Evolutionary conservation across 2,888 invertebrate genomes (phyloP).

Genomic region (Rapana venosa): DNA sequence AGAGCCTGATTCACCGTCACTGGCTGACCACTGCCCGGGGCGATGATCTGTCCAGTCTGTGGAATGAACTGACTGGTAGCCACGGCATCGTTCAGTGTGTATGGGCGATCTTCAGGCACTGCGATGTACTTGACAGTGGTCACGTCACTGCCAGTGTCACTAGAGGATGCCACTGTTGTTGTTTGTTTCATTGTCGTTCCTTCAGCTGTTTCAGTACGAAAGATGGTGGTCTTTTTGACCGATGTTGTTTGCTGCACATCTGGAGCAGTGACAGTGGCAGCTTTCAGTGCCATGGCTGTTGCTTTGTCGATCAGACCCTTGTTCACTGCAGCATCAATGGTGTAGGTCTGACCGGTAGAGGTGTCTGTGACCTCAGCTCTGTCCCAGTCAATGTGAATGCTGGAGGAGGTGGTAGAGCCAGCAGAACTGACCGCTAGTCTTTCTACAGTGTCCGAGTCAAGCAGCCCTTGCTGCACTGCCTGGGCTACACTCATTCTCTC

Average conservation of each 20-base stretch:
- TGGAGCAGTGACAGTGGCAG: constrained; percentile 41
- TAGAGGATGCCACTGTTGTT: neutral
- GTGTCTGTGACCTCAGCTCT: constrained; percentile 82
- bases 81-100: constrained; percentile 55
- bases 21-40: constrained; percentile 62
- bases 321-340: constrained; percentile 86
- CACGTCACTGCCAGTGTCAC: constrained; percentile 1
- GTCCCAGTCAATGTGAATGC: constrained; percentile 83
- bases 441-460: constrained; percentile 85
- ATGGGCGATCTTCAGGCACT: constrained; percentile 38
- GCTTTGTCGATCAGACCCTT: constrained; percentile 64
- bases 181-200: neutral
- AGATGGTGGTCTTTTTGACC: neutral
- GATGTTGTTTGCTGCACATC: neutral
- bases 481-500: constrained; percentile 89
- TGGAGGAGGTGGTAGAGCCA: constrained; percentile 53
- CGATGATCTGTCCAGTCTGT: constrained; percentile 55
- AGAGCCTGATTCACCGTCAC: constrained; percentile 80
- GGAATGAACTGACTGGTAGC: constrained; percentile 48
- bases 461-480: constrained; percentile 82
- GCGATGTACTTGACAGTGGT: constrained; percentile 31
- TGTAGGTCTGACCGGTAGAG: constrained; percentile 86
- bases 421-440: constrained; percentile 77
- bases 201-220: neutral
- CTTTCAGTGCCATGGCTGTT: constrained; percentile 62